These are phyloP conservation scores for Apodemus speciosus DNA, from an alignment of 2,113 vertebrate genomes.

Conservation along the genomic window DNA sequence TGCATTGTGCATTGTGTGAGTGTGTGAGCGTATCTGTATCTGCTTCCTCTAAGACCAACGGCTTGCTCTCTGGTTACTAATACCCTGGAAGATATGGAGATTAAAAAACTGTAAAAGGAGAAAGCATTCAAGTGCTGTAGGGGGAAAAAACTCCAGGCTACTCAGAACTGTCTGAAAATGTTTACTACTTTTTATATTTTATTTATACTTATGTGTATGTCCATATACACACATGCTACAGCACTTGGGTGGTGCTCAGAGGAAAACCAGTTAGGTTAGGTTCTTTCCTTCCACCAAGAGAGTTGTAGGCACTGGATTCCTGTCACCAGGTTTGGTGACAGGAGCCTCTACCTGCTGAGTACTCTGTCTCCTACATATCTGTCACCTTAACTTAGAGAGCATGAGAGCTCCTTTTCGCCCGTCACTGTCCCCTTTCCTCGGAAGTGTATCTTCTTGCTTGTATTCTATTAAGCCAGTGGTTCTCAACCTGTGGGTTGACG, in stretches of 20 bases:
- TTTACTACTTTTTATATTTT: background rate
- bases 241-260: background rate
- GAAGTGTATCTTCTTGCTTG: background rate
- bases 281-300: background rate
- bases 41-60: background rate
- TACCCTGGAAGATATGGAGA: background rate
- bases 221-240: background rate
- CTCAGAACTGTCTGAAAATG: background rate
- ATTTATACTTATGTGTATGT: background rate
- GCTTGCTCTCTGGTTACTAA: background rate
- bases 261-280: background rate
- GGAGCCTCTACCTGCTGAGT: background rate
- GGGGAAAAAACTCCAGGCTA: background rate
- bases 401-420: too few relatives aligned
- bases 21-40: background rate
- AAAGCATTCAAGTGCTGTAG: background rate
- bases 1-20: background rate
- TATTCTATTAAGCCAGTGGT: background rate
- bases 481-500: background rate
- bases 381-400: background rate
- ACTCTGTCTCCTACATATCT: background rate
- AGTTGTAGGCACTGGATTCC: background rate
- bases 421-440: background rate
- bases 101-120: background rate
- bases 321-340: background rate